These are phyloP conservation scores for Sparus aurata DNA, from an alignment of 2,797 vertebrate genomes.

Conservation along the genomic window DNA sequence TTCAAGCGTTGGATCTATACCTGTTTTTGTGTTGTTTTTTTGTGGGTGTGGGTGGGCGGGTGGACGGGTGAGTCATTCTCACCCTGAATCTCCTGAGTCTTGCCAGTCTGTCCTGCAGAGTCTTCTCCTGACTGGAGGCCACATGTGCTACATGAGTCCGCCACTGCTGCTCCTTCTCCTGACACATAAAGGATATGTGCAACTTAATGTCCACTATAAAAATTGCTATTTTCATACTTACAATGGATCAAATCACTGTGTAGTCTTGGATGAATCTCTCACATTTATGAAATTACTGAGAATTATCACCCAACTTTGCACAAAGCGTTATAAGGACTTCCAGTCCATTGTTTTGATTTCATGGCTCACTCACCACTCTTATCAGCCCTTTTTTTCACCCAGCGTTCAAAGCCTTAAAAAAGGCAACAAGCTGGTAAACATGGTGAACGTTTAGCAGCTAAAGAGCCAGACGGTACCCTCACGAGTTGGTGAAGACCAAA, in stretches of 20 bases:
- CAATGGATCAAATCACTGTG: neutral
- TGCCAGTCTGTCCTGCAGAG: constrained; percentile 70
- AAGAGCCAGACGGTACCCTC: too few relatives aligned
- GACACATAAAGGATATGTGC: neutral
- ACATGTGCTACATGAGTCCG: constrained; percentile 69
- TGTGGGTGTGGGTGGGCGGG: neutral
- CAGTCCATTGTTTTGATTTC: neutral
- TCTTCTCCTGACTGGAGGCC: constrained; percentile 73
- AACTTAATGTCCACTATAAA: neutral
- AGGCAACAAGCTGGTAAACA: too few relatives aligned
- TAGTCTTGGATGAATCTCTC: neutral
- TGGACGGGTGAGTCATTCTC: constrained; percentile 42
- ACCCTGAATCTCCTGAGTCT: constrained; percentile 84
- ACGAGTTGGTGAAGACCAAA: too few relatives aligned
- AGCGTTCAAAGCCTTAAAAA: too few relatives aligned
- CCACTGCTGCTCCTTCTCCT: constrained; percentile 84
- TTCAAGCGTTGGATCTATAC: too few relatives aligned
- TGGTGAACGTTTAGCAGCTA: too few relatives aligned
- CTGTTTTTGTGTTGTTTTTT: constrained; percentile 5
- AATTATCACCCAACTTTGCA: neutral
- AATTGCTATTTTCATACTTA: neutral
- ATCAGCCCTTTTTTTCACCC: too few relatives aligned
- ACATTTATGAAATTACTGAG: too few relatives aligned
- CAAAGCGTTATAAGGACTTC: too few relatives aligned
- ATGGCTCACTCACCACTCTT: too few relatives aligned